Percentiles rank a stretch among this genome's conserved stretches.
Conservation (phyloP, 2,113 vertebrate genomes). For the Notothenia rossii region DNA sequence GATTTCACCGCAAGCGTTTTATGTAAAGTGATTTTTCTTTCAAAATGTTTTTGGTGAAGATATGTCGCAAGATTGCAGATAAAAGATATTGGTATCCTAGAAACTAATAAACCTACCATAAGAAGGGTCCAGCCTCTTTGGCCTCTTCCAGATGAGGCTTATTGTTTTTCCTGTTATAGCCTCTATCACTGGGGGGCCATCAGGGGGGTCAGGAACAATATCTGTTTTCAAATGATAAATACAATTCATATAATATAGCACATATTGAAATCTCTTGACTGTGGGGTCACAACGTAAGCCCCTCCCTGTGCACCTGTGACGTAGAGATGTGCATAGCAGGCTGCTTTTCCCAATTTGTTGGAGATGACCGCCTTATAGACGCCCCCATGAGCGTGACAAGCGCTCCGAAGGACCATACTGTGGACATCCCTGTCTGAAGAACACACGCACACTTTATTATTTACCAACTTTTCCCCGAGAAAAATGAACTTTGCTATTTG, state of each 20-base stretch:
- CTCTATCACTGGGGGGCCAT: constrained; percentile 88
- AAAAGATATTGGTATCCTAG: not conserved
- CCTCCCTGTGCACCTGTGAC: constrained; percentile 86
- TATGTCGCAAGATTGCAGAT: not conserved
- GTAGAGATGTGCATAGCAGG: constrained; percentile 95
- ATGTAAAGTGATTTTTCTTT: not conserved
- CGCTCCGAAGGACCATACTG: constrained; percentile 88
- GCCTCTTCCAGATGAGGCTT: constrained; percentile 90
- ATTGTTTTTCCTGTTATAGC: constrained; percentile 91
- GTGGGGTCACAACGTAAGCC: not conserved
- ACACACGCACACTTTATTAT: constrained; percentile 52
- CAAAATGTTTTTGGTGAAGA: too few relatives aligned
- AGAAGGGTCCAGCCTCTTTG: constrained; percentile 89
- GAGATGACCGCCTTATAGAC: constrained; percentile 97
- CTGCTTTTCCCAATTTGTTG: constrained; percentile 95
- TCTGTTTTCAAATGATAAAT: constrained; percentile 79
- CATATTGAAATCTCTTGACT: not conserved
- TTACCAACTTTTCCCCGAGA: not conserved
- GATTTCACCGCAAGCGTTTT: not conserved
- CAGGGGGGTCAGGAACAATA: constrained; percentile 91
- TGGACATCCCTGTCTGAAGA: constrained; percentile 93
- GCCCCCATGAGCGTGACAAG: constrained; percentile 89
- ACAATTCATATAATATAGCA: not conserved
- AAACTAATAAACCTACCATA: constrained; percentile 81
- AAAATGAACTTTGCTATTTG: rapidly evolving